Conservation (phyloP, 2,888 invertebrate genomes). For the Pristionchus exspectatus region DNA sequence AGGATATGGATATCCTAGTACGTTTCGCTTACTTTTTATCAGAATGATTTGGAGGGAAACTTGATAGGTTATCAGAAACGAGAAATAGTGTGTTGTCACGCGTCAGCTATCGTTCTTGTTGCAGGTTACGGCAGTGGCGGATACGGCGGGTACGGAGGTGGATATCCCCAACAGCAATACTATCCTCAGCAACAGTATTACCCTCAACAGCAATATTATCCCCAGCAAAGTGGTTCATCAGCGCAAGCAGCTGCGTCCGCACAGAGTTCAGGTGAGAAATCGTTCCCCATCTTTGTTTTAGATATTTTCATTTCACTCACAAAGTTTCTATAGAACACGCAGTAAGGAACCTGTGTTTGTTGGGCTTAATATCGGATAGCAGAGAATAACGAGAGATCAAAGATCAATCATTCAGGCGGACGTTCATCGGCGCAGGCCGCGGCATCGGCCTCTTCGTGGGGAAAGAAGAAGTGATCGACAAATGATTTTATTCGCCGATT, state of each 20-base stretch:
- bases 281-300: too few species aligned
- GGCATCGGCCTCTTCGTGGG: neutral
- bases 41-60: neutral
- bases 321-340: too few species aligned
- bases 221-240: neutral
- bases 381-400: neutral
- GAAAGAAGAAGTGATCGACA: constrained; percentile 11
- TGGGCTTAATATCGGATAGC: neutral
- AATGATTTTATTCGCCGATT: neutral
- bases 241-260: neutral
- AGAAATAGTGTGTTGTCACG: too few species aligned
- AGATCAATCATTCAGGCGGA: neutral
- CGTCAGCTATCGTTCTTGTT: neutral
- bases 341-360: too few species aligned
- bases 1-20: neutral
- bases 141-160: neutral
- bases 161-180: neutral
- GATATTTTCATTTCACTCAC: too few species aligned
- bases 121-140: neutral
- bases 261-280: neutral
- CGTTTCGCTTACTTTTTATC: neutral
- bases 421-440: neutral
- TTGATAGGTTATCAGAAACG: too few species aligned
- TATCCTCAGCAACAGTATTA: constrained; percentile 13
- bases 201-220: neutral